Percentiles rank a stretch among this genome's conserved stretches.
phyloP scores from a whole-genome alignment of 2,113 vertebrate genomes.

The Crocuta crocuta region DNA sequence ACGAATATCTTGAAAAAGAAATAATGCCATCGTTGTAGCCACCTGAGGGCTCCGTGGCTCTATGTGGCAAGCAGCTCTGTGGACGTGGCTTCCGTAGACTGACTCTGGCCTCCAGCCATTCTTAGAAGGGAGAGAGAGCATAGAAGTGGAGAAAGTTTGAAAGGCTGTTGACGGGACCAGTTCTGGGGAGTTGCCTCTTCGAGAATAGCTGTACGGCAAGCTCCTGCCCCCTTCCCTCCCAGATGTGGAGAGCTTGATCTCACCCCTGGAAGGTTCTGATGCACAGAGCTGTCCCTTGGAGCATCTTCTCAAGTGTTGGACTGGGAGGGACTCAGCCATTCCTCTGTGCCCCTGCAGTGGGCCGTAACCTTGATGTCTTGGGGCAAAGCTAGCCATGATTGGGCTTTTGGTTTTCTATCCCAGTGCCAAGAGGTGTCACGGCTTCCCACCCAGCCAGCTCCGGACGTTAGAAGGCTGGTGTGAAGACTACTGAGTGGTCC shows the following conservation, averaged over 20 bases:
- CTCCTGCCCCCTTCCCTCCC: no score
- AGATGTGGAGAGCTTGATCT: neutral
- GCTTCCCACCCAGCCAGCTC: neutral
- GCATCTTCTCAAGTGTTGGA: no score
- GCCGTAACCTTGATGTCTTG: neutral
- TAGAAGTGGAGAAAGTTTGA: neutral
- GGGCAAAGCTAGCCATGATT: neutral
- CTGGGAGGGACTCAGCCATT: neutral
- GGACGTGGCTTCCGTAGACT: neutral
- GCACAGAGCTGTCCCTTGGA: neutral
- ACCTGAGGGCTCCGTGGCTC: neutral
- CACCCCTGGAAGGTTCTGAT: fast-evolving
- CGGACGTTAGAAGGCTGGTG: neutral
- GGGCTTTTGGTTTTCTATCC: neutral
- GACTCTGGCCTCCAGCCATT: neutral
- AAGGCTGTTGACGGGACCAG: neutral
- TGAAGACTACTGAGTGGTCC: neutral
- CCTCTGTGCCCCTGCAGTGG: neutral
- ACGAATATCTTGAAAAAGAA: neutral
- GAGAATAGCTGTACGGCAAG: neutral
- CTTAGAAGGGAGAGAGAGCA: neutral
- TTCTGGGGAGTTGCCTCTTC: neutral
- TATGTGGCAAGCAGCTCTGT: neutral
- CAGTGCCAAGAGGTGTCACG: neutral
- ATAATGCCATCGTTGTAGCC: fast-evolving